Evolutionary conservation across 1,140 invertebrate species (phyloP), one percentile per base, ranked within the genome.

Genomic region (Nasonia giraulti): DNA sequence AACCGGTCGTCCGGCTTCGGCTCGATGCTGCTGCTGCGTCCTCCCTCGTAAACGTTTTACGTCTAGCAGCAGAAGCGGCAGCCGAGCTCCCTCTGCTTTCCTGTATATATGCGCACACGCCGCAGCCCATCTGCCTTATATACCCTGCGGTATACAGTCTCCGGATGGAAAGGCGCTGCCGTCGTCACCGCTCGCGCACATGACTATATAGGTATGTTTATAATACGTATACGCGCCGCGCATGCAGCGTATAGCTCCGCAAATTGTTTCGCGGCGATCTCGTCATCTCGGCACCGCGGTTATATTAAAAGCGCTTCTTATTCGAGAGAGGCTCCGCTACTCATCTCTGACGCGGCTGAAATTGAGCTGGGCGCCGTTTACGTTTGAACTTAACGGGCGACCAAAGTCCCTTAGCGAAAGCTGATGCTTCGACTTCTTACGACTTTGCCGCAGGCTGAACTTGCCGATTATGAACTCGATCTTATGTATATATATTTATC

Each of bases 1-100:
- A 79, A 79, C 50, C 68, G 68, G 27, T 11, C 68, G 27, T 71
- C 31, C 31, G 11, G 62, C 78, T 2, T 11, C 44, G 14, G 11
- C 7, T 44, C n/a, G 78, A 80, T 31, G 68, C 40, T n/a, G 33
- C 8, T 71, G 23, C 50, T 23, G 23, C 83, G 66, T 84, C 68
- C 76, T 82, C n/a, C 14, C 83, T 87, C 83, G 80, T 85, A 85
- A 87, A 85, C 80, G 83, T 87, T 87, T 87, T 87, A 80, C 80
- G 83, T 82, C 68, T 55, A 82, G 84, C 83, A 69, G 2, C 33
- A 20, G 33, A 17, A 62, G 20, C 62, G 44, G 40, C n/a, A 23
- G n/a, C 27, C 68, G 17, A 17, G 1, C 11, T 11, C 47, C n/a
- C 68, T 73, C 37, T 31, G 23, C 68, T 69, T 69, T 37, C 37